Percentiles rank a stretch among this genome's conserved stretches.
Conservation (phyloP, 2,797 vertebrate species). For the Coccyzus lansbergi region DNA sequence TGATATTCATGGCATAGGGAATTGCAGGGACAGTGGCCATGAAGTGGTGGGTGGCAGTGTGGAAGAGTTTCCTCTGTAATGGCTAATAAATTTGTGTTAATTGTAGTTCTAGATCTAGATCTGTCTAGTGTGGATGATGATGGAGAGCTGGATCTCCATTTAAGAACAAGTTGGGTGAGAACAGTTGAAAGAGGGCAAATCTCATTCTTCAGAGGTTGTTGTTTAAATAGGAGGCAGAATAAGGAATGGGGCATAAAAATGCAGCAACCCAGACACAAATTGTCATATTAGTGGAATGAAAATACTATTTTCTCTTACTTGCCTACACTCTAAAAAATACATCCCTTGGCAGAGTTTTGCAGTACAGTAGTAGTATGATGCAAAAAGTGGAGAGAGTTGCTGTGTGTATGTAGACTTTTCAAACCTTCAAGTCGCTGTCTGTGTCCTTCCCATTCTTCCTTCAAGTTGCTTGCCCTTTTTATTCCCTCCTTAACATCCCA, state of each 20-base stretch:
- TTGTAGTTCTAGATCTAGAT: not conserved
- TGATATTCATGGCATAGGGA: not conserved
- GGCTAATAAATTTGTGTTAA: not conserved
- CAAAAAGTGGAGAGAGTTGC: not conserved
- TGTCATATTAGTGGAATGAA: not conserved
- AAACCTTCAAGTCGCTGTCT: not conserved
- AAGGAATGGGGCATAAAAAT: not conserved
- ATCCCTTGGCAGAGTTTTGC: not conserved
- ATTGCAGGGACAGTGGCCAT: not conserved
- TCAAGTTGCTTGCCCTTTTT: accelerated
- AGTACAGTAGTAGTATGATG: not conserved
- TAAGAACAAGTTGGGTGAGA: not conserved
- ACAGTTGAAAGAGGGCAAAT: no score
- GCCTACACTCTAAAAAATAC: not conserved
- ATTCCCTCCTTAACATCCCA: not conserved
- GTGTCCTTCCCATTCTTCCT: not conserved
- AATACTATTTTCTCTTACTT: not conserved
- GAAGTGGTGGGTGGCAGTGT: not conserved
- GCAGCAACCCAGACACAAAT: not conserved
- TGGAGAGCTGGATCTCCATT: not conserved
- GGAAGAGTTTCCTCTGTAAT: not conserved
- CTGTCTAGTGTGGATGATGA: not conserved
- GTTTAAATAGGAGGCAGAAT: not conserved
- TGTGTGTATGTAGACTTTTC: not conserved
- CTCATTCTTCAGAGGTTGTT: no score